Percentiles rank a stretch among this genome's conserved stretches.
phyloP scores from a whole-genome alignment of 2,888 invertebrate genomes.

The Palloptera scutellata region DNA sequence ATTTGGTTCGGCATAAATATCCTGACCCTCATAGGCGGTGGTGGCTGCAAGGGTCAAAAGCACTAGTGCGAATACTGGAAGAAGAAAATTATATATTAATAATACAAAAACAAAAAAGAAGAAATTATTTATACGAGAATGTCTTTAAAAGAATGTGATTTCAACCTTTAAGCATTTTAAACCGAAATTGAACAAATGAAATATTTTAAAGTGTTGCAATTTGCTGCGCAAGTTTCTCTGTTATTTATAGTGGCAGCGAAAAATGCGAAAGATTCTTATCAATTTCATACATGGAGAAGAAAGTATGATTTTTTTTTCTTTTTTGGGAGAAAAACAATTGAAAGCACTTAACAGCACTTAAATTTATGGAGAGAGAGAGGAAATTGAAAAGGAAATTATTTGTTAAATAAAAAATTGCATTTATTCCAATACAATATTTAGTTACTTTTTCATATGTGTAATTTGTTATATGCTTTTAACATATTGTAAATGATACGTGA shows the following conservation, averaged over 20 bases:
- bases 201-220: background rate
- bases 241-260: background rate
- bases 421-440: no score
- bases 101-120: background rate
- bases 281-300: background rate
- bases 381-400: no score
- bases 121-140: no score
- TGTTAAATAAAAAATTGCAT: no score
- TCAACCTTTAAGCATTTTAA: constrained; percentile 14
- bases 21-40: constrained; percentile 51
- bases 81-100: no score
- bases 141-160: background rate
- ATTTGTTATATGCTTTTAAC: no score
- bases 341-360: constrained; percentile 22
- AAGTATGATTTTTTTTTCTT: background rate
- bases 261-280: background rate
- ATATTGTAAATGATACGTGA: no score
- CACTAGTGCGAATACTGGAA: constrained; percentile 36
- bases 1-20: constrained; percentile 57
- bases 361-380: no score
- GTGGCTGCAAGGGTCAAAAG: constrained; percentile 41
- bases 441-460: no score
- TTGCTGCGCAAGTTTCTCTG: background rate
- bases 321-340: constrained; percentile 1
- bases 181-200: background rate